Evolutionary conservation across 2,113 vertebrate genomes (phyloP).

Genomic region (Chauna torquata): DNA sequence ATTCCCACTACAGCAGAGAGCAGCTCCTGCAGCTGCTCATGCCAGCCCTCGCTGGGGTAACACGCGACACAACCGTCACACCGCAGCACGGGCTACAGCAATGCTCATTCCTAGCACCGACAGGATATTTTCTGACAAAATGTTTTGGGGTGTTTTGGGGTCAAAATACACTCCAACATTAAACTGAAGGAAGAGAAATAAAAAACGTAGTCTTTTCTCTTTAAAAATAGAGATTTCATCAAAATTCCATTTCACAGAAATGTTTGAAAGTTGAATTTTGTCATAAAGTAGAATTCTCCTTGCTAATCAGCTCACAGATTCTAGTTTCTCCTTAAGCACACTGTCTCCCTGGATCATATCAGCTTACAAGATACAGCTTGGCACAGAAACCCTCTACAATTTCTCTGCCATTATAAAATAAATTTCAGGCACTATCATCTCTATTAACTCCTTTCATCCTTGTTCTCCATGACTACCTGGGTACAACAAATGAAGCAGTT

Average conservation of each 20-base stretch:
- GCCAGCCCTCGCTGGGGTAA: not conserved
- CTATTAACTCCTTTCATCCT: not conserved
- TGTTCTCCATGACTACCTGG: not conserved
- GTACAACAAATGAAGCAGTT: not conserved
- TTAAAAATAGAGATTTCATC: not conserved
- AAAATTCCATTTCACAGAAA: not conserved
- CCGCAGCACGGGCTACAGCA: too few species aligned
- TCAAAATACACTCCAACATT: not conserved
- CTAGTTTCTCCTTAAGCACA: not conserved
- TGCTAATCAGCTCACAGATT: not conserved
- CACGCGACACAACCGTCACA: not conserved
- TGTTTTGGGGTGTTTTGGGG: not conserved
- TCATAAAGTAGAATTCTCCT: not conserved
- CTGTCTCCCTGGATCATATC: not conserved
- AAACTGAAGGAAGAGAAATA: not conserved
- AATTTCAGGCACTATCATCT: not conserved
- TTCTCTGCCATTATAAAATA: not conserved
- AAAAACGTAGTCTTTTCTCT: not conserved
- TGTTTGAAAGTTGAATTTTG: not conserved
- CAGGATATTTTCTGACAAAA: not conserved
- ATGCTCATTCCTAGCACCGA: not conserved
- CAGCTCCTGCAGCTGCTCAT: not conserved
- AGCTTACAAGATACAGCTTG: not conserved
- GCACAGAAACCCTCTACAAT: not conserved
- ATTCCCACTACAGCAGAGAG: not conserved